phyloP scores from a whole-genome alignment of 2,888 invertebrate genomes.

The Mimas tiliae region DNA sequence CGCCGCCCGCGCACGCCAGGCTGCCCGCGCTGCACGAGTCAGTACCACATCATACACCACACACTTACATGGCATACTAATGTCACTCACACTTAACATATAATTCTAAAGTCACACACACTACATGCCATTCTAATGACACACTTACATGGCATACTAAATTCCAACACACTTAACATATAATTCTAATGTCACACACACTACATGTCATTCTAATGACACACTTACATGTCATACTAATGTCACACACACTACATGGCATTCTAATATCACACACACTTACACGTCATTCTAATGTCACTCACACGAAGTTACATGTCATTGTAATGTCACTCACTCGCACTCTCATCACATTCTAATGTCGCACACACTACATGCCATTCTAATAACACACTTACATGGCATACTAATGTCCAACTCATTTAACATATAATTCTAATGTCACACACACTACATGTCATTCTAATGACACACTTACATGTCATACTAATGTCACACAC shows the following conservation, averaged over 20 bases:
- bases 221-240: no score
- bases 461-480: no score
- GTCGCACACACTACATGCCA: neutral
- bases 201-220: no score
- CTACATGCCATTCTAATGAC: neutral
- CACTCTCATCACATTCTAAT: neutral
- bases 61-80: neutral
- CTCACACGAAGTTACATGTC: neutral
- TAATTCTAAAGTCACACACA: neutral
- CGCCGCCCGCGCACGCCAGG: slow-evolving; percentile 79
- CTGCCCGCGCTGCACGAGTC: slow-evolving; percentile 81
- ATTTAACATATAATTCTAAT: no score
- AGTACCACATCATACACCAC: slow-evolving; percentile 9
- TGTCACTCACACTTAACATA: neutral
- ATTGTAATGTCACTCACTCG: neutral
- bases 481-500: no score
- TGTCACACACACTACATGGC: no score
- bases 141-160: no score
- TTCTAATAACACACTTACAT: neutral
- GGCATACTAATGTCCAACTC: no score
- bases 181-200: no score
- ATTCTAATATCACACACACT: no score
- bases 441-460: no score
- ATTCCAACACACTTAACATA: no score
- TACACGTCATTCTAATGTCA: slow-evolving; percentile 43